Conservation (phyloP, 2,888 invertebrate genomes). For the Plemyria rubiginata region DNA sequence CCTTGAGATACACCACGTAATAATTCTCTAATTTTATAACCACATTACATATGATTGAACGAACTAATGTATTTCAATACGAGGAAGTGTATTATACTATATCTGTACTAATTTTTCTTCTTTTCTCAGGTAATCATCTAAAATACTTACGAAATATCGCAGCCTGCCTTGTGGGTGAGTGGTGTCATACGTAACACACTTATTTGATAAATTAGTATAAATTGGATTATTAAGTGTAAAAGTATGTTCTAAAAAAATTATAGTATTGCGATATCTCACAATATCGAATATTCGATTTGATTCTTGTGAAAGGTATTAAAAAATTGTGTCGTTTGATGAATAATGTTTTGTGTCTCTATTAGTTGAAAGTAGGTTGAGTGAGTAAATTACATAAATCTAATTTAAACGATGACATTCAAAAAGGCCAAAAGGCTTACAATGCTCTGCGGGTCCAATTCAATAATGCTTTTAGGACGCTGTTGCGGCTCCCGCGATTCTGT, state of each 20-base stretch:
- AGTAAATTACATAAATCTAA: background rate
- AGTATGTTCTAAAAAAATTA: constrained; percentile 26
- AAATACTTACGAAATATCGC: constrained; percentile 20
- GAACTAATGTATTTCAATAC: background rate
- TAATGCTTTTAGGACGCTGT: no score
- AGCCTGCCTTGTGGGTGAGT: constrained; percentile 29
- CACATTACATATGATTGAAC: background rate
- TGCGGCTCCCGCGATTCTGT: no score
- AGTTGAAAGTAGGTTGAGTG: background rate
- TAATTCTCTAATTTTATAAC: constrained; percentile 1
- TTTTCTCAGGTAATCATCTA: constrained; percentile 47
- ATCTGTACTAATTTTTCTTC: constrained; percentile 32
- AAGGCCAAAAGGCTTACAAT: no score
- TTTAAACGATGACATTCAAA: background rate
- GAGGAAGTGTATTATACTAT: constrained; percentile 11
- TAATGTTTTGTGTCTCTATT: background rate
- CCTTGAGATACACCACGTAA: background rate
- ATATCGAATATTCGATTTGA: constrained; percentile 43
- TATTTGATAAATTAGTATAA: constrained; percentile 5
- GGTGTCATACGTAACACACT: constrained; percentile 21
- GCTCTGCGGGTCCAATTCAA: no score
- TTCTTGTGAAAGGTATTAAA: constrained; percentile 43
- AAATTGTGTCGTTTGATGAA: background rate
- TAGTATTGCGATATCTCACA: constrained; percentile 37
- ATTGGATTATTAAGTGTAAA: constrained; percentile 14